Evolutionary conservation across 2,888 invertebrate genomes (phyloP).

Genomic region (Phaedon cochleariae): DNA sequence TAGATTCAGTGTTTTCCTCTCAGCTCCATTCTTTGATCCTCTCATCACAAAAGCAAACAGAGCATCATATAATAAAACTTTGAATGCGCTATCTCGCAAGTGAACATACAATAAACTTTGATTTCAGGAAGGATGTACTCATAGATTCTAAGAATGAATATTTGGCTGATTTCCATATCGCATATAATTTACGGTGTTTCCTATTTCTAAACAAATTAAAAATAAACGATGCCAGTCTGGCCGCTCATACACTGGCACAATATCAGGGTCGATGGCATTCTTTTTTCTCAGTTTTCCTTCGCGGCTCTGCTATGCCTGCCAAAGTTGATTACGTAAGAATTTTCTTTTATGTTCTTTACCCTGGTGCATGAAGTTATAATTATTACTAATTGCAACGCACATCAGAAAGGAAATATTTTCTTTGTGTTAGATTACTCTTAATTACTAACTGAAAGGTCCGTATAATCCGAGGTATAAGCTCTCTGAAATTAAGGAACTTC

Average conservation of each 20-base stretch:
- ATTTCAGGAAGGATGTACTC: conserved; percentile 5
- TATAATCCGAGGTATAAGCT: too few relatives aligned
- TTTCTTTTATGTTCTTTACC: not conserved
- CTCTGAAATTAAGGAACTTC: too few relatives aligned
- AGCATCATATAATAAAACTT: not conserved
- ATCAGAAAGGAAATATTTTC: too few relatives aligned
- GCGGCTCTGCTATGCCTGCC: conserved; percentile 13
- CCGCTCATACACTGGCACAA: conserved; percentile 29
- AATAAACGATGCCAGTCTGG: conserved; percentile 39
- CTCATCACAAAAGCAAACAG: not conserved
- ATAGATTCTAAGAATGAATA: conserved; percentile 24
- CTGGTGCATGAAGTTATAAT: not conserved
- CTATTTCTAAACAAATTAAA: conserved; percentile 40
- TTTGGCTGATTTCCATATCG: conserved; percentile 36
- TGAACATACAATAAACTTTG: too few relatives aligned
- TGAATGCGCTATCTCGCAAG: not conserved
- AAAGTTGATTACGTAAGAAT: conserved; percentile 20
- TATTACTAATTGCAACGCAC: not conserved
- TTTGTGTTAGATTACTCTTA: too few relatives aligned
- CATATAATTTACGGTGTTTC: conserved; percentile 35
- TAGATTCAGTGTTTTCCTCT: not conserved
- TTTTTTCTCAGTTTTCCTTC: conserved; percentile 23
- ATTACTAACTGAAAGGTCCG: too few relatives aligned
- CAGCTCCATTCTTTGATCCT: not conserved
- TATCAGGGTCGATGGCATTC: conserved; percentile 38